These are phyloP conservation scores for Passer montanus DNA, from an alignment of 2,113 vertebrate species.

Conservation along the genomic window DNA sequence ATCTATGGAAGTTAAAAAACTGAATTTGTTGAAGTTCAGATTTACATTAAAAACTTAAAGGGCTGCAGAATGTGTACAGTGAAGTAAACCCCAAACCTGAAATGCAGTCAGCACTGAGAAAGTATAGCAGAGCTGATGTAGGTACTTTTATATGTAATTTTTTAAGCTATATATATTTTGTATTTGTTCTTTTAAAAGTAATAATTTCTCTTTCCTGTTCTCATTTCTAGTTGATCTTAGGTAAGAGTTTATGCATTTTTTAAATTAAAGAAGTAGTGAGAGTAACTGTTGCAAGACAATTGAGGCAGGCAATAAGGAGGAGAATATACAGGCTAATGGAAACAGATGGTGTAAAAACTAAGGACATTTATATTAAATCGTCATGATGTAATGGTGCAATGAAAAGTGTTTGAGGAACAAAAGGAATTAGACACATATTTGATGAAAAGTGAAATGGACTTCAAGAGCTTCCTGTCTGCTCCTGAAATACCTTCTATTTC, in stretches of 20 bases:
- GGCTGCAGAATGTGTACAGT: background rate
- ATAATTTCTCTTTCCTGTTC: background rate
- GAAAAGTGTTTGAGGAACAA: background rate
- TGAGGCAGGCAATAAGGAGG: background rate
- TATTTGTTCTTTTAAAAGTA: background rate
- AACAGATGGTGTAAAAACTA: background rate
- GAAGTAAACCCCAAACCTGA: background rate
- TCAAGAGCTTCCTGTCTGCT: background rate
- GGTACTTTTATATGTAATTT: background rate
- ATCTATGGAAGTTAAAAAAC: background rate
- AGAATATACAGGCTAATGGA: background rate
- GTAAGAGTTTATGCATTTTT: background rate
- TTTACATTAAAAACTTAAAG: background rate
- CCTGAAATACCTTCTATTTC: background rate
- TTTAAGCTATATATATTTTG: background rate
- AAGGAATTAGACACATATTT: background rate
- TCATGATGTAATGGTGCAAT: background rate
- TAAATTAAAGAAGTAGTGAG: background rate
- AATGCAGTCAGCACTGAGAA: background rate
- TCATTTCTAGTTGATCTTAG: background rate
- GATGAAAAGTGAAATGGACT: background rate
- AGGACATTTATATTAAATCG: background rate
- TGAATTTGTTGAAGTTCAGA: background rate
- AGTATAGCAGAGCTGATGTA: background rate
- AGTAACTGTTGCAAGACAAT: background rate